A percentile compares a stretch with the other conserved stretches of the same genome.
Conservation (phyloP, 2,797 vertebrate genomes). For the Eulemur mongoz region DNA sequence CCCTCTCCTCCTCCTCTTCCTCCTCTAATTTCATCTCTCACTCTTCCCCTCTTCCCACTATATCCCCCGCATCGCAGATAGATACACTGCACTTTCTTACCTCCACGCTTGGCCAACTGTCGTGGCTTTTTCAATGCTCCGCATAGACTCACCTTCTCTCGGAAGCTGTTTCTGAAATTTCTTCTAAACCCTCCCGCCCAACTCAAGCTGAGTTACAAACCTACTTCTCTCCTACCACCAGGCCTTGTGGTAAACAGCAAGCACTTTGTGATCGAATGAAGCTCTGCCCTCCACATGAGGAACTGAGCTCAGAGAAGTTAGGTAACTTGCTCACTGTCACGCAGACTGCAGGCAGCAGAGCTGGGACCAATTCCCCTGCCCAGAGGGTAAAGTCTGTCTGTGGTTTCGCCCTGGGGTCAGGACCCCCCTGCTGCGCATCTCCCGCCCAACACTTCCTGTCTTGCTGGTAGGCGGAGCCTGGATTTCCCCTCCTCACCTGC, state of each 20-base stretch:
- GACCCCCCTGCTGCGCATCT: accelerated
- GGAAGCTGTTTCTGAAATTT: neutral
- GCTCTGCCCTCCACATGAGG: accelerated
- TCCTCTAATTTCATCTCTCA: neutral
- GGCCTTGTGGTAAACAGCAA: neutral
- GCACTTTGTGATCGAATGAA: accelerated
- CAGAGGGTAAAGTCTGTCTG: neutral
- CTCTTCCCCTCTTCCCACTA: accelerated
- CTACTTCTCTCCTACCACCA: accelerated
- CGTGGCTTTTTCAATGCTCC: neutral
- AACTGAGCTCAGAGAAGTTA: neutral
- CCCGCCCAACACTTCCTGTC: accelerated
- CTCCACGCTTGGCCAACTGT: neutral
- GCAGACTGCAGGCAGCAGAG: accelerated
- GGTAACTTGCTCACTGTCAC: neutral
- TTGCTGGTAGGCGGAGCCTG: neutral
- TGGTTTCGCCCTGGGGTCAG: neutral
- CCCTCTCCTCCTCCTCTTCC: neutral
- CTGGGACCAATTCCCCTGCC: neutral
- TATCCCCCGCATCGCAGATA: accelerated
- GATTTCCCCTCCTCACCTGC: accelerated
- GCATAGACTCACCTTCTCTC: neutral
- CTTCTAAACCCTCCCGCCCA: neutral
- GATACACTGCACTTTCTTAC: accelerated
- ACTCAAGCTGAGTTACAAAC: neutral